Percentiles rank a stretch among this genome's conserved stretches.
Conservation (phyloP, 2,888 invertebrate genomes). For the Yponomeuta plumbellus region DNA sequence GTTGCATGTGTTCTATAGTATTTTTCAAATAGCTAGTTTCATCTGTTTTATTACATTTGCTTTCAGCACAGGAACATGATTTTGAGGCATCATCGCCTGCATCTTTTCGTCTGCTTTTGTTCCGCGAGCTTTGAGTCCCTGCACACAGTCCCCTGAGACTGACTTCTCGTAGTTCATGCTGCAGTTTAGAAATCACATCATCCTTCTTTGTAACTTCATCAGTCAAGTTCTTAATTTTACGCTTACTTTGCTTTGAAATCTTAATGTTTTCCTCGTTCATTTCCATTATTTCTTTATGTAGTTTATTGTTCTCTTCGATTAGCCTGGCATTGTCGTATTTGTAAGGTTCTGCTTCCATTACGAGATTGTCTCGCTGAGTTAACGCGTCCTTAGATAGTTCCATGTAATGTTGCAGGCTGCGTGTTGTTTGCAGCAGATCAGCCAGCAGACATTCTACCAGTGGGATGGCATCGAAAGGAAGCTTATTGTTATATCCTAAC, state of each 20-base stretch:
- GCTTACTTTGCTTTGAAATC: constrained; percentile 74
- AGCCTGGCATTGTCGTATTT: constrained; percentile 87
- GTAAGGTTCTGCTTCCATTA: constrained; percentile 85
- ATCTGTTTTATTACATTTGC: constrained; percentile 43
- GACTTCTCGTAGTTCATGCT: constrained; percentile 60
- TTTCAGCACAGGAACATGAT: constrained; percentile 49
- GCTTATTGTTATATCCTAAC: constrained; percentile 86
- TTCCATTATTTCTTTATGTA: constrained; percentile 81
- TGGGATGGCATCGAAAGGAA: constrained; percentile 86
- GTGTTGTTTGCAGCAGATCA: constrained; percentile 92
- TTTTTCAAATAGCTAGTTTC: constrained; percentile 44
- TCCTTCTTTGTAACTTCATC: constrained; percentile 78
- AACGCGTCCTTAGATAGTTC: constrained; percentile 81
- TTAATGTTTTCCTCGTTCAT: constrained; percentile 80
- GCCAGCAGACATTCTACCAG: constrained; percentile 87
- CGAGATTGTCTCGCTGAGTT: constrained; percentile 82
- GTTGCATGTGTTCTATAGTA: neutral
- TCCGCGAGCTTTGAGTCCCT: constrained; percentile 62
- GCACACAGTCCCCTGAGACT: constrained; percentile 66
- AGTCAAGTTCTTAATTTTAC: constrained; percentile 79
- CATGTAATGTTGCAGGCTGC: constrained; percentile 90
- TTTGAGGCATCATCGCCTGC: constrained; percentile 34
- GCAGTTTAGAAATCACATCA: constrained; percentile 52
- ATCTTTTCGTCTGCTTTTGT: constrained; percentile 56
- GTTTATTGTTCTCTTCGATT: constrained; percentile 83